Evolutionary conservation across 2,113 vertebrate genomes (phyloP).

Genomic region (pig (Sus scrofa)): DNA sequence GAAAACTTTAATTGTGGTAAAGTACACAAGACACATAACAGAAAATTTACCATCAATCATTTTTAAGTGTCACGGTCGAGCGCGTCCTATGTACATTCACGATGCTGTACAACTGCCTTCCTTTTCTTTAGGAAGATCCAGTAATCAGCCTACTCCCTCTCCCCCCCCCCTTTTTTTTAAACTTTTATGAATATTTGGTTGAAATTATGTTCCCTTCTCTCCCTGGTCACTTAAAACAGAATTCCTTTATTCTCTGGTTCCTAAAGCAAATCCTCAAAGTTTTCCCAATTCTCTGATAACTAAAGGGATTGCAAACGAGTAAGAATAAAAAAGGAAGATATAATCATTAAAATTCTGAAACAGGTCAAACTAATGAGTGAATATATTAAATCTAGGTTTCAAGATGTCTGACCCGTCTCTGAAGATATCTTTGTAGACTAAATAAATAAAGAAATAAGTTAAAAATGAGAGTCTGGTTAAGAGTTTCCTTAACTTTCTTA

Average conservation of each 20-base stretch:
- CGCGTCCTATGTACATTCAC: background rate
- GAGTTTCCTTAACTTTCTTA: background rate
- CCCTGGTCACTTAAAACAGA: background rate
- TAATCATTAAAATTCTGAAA: slow-evolving; percentile 10
- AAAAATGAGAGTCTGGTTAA: slow-evolving; percentile 35
- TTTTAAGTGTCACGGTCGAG: background rate
- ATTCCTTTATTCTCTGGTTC: background rate
- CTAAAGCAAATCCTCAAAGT: slow-evolving; percentile 34
- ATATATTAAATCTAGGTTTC: slow-evolving; percentile 9
- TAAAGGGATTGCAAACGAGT: background rate
- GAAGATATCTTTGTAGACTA: slow-evolving; percentile 1
- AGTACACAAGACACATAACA: background rate
- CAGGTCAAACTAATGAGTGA: slow-evolving; percentile 8
- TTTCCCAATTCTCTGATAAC: slow-evolving; percentile 35
- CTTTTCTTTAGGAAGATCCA: background rate
- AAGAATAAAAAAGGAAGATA: slow-evolving; percentile 8
- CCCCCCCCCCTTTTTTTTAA: background rate
- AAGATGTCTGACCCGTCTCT: background rate
- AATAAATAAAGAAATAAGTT: slow-evolving; percentile 20
- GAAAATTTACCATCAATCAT: background rate
- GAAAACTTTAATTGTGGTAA: background rate
- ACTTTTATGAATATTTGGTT: background rate
- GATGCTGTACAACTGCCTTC: background rate
- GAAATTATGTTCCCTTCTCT: background rate
- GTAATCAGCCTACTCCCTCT: background rate